These are phyloP conservation scores for Scelioninae gen. 1 DNA, from an alignment of 2,888 invertebrate genomes.

Conservation along the genomic window DNA sequence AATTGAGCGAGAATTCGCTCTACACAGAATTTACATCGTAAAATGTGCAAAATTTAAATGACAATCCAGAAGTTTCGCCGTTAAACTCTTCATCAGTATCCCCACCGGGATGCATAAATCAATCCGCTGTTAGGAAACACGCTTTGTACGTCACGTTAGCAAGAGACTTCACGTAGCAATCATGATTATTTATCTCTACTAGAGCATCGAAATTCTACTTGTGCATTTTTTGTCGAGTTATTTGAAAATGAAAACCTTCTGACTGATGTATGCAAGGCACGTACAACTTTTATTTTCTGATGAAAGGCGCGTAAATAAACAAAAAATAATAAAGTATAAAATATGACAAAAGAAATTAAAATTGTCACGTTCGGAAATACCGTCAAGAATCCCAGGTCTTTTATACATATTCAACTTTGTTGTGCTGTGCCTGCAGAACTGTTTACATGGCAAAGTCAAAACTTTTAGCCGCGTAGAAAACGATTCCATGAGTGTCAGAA, in stretches of 20 bases:
- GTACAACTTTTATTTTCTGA: not conserved
- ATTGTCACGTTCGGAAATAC: not conserved
- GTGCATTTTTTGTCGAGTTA: conserved; percentile 40
- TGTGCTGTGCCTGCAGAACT: not conserved
- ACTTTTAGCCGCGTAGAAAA: conserved; percentile 11
- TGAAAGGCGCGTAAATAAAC: not conserved
- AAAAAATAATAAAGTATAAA: not conserved
- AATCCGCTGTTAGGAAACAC: conserved; percentile 50
- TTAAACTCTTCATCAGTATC: conserved; percentile 37
- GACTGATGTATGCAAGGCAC: conserved; percentile 19
- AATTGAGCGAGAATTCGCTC: conserved; percentile 16
- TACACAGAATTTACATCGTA: conserved; percentile 29
- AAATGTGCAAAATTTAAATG: conserved; percentile 49
- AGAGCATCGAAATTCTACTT: conserved; percentile 31
- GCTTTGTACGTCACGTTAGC: conserved; percentile 47
- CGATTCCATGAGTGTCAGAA: conserved; percentile 41
- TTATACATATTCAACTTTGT: conserved; percentile 2
- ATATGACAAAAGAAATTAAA: not conserved
- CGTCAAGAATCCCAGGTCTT: conserved; percentile 8
- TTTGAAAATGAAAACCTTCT: conserved; percentile 38
- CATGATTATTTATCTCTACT: conserved; percentile 62
- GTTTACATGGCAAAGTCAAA: conserved; percentile 28
- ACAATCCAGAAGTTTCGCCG: conserved; percentile 45
- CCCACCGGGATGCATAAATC: conserved; percentile 48
- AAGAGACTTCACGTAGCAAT: conserved; percentile 46